Evolutionary conservation across 2,113 vertebrate species (phyloP).

Genomic region (Xiphophorus maculatus): DNA sequence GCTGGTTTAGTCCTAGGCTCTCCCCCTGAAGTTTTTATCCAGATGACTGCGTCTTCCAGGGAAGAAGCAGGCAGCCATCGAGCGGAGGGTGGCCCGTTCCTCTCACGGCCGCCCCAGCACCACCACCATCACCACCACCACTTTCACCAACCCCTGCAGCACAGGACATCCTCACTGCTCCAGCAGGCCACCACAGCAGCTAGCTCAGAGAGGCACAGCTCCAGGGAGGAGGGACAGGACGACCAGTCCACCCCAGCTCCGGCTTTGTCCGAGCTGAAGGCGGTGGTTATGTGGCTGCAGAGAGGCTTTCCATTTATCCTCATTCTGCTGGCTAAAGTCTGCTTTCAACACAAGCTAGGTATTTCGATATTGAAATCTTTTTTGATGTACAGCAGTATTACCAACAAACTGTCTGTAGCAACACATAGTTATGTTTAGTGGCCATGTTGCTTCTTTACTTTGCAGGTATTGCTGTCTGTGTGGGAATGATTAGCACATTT

Average conservation of each 20-base stretch:
- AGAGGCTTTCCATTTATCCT: constrained; percentile 96
- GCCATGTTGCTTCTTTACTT: constrained; percentile 19
- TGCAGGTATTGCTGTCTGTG: constrained; percentile 92
- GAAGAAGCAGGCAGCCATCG: constrained; percentile 86
- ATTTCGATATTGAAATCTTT: neutral
- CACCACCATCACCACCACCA: constrained; percentile 90
- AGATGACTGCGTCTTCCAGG: constrained; percentile 87
- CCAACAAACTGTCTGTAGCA: no score
- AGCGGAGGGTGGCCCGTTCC: constrained; percentile 81
- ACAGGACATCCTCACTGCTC: constrained; percentile 86
- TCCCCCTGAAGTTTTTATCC: constrained; percentile 91
- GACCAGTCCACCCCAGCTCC: constrained; percentile 90
- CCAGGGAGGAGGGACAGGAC: constrained; percentile 81
- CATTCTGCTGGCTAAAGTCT: constrained; percentile 94
- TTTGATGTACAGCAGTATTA: neutral
- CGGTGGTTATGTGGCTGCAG: constrained; percentile 93
- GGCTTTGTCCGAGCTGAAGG: constrained; percentile 91
- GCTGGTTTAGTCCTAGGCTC: constrained; percentile 90
- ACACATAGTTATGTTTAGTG: neutral
- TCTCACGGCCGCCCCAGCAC: constrained; percentile 83
- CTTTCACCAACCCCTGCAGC: constrained; percentile 83
- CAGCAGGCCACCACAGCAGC: constrained; percentile 82
- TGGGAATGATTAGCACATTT: constrained; percentile 97
- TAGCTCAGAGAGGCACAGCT: constrained; percentile 82
- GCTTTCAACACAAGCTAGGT: constrained; percentile 98